These are phyloP conservation scores for Cydia pomonella DNA, from an alignment of 1,140 invertebrate species.

Conservation along the genomic window DNA sequence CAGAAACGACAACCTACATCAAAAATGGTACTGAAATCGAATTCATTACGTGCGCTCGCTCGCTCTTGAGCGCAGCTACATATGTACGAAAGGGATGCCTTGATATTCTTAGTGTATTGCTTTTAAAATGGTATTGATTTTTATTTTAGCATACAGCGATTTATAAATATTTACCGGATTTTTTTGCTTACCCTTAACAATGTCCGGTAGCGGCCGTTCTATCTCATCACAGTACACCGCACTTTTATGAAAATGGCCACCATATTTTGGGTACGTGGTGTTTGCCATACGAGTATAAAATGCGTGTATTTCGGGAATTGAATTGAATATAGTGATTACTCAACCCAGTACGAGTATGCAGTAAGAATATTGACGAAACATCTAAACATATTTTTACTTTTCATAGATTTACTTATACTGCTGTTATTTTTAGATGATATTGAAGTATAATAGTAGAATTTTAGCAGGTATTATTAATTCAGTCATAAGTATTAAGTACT, in stretches of 20 bases:
- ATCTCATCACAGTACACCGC: conserved; percentile 27
- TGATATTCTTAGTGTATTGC: not conserved
- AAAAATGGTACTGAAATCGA: not conserved
- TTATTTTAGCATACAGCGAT: not conserved
- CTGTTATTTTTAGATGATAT: too few relatives aligned
- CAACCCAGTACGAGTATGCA: too few relatives aligned
- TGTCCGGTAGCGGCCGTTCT: conserved; percentile 9
- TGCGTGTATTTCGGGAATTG: not conserved
- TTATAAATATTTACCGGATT: conserved; percentile 29
- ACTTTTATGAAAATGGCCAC: conserved; percentile 11
- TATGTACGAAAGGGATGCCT: not conserved
- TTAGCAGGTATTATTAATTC: too few relatives aligned
- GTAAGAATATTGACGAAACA: too few relatives aligned
- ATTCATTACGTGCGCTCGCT: not conserved
- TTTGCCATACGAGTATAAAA: conserved; percentile 1
- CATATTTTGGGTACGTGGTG: not conserved
- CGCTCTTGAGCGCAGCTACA: not conserved
- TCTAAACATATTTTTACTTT: too few relatives aligned
- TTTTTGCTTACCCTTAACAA: conserved; percentile 30
- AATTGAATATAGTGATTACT: not conserved
- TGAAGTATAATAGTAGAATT: too few relatives aligned
- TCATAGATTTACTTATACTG: too few relatives aligned
- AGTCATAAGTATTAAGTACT: too few relatives aligned
- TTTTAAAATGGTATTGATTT: not conserved
- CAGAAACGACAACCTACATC: not conserved